Percentiles rank a stretch among this genome's conserved stretches.
phyloP scores from a whole-genome alignment of 2,797 vertebrate species.

The Clarias pachynema region DNA sequence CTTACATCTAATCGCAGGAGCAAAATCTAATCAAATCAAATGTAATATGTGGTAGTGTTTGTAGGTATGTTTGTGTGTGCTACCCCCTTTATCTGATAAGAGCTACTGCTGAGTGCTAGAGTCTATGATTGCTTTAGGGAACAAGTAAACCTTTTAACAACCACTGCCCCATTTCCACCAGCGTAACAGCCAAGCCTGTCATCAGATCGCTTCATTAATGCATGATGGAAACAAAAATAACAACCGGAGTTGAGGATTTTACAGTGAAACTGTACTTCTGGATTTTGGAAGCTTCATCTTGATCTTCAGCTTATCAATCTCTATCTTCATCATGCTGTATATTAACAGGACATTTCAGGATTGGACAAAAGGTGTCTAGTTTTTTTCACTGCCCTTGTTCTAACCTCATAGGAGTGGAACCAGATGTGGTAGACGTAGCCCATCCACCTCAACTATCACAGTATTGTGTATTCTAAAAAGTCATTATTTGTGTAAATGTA shows the following conservation, averaged over 20 bases:
- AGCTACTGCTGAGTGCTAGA: background rate
- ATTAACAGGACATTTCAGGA: background rate
- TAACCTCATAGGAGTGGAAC: background rate
- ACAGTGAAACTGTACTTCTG: background rate
- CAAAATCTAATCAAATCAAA: conserved; percentile 2
- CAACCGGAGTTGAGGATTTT: background rate
- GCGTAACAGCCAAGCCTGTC: background rate
- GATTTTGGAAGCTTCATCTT: background rate
- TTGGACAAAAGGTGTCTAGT: background rate
- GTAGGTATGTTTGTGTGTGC: background rate
- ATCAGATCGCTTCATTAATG: background rate
- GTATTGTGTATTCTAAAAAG: background rate
- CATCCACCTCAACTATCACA: background rate
- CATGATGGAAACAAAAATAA: background rate
- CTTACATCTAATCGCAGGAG: background rate
- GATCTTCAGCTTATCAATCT: background rate
- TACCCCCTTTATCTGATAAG: background rate
- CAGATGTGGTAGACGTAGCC: background rate
- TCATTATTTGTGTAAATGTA: background rate
- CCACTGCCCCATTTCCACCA: background rate
- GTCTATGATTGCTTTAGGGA: background rate
- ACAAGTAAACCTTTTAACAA: background rate
- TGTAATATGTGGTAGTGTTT: background rate
- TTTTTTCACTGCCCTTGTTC: background rate
- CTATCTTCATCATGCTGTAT: too few relatives aligned